Base-by-base conservation (phyloP, 2,888 invertebrate genomes). In the Mythimna vitellina region DNA sequence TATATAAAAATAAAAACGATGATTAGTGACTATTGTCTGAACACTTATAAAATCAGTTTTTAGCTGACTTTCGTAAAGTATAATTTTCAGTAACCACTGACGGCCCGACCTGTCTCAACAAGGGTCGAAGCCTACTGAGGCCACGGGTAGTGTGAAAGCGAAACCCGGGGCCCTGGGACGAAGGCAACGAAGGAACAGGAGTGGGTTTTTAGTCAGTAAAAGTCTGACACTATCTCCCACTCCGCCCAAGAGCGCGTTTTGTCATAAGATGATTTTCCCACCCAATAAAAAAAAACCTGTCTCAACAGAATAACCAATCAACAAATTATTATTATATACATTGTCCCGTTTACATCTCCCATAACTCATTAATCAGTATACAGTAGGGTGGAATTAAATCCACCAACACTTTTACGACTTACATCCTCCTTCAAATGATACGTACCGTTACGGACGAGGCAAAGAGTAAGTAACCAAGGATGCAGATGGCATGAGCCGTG, bases 361-460 rank as follows among this genome's bases (percentile, higher is more conserved):
- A 92, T 92, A 92, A 91, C 91, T 92, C 90, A 92, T 92, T 90
- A 91, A 89, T 93, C 90, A 64, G 32, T 80, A 61, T 74, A 70
- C 92, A 90, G 91, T 90, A 91, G 92, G 94, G 94, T 93, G 93
- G 94, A 95, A 95, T 95, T 93, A 95, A 95, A 93, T 91, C 89
- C 89, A 94, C 93, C 93, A 93, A 93, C 92, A 89, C 90, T 92
- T 95, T 95, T 95, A 95, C 93, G 94, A 93, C 90, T 90, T 85
- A 92, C 93, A 93, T 95, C 94, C 94, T 94, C 93, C 91, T 94
- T 92, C 86, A 90, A 92, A 92, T 84, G 78, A 87, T 87, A 86
- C 77, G 83, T 68, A 79, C 56, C 54, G 82, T 70, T 65, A 61
- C 58, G 63, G 70, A 67, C 14, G 57, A 38, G 32, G 2, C 78